These are phyloP conservation scores for Malurus cyaneus DNA, from an alignment of 2,113 vertebrate genomes.

Conservation along the genomic window DNA sequence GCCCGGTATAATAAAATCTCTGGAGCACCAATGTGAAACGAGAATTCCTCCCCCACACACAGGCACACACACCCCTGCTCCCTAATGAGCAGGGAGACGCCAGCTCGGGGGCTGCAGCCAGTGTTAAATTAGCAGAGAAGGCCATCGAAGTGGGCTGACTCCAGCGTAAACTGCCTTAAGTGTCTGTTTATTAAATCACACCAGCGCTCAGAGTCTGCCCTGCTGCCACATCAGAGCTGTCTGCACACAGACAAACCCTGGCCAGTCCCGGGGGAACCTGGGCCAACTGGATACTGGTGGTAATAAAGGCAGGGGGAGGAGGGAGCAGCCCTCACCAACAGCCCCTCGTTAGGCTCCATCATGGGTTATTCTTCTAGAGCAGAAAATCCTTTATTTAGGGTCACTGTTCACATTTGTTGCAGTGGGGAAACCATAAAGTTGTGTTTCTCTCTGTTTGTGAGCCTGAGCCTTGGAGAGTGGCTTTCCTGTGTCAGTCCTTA, in stretches of 20 bases:
- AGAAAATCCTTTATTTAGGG: not conserved
- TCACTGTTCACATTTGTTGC: not conserved
- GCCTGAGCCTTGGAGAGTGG: not conserved
- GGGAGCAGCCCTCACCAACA: not conserved
- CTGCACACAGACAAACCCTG: conserved; percentile 65
- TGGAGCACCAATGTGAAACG: conserved; percentile 4
- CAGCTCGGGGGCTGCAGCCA: conserved; percentile 69
- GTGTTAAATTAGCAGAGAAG: conserved; percentile 72
- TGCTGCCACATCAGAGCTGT: conserved; percentile 70
- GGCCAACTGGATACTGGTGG: conserved; percentile 50
- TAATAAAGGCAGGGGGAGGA: not conserved
- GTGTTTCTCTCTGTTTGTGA: not conserved
- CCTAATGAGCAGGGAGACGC: conserved; percentile 73
- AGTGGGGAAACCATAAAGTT: not conserved
- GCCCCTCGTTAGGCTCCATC: not conserved
- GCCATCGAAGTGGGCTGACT: conserved; percentile 73
- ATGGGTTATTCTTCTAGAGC: not conserved
- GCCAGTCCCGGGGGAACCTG: conserved; percentile 41
- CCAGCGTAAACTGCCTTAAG: conserved; percentile 71
- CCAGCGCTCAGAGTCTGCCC: conserved; percentile 66
- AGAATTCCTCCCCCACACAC: conserved; percentile 24
- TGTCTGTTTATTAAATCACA: conserved; percentile 77
- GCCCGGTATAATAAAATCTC: conserved; percentile 67
- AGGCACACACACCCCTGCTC: conserved; percentile 20
- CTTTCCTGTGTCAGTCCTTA: not conserved